Percentiles rank a stretch among this genome's conserved stretches.
Conservation (phyloP, 2,888 invertebrate genomes). For the Aspidiotus rigidus region DNA sequence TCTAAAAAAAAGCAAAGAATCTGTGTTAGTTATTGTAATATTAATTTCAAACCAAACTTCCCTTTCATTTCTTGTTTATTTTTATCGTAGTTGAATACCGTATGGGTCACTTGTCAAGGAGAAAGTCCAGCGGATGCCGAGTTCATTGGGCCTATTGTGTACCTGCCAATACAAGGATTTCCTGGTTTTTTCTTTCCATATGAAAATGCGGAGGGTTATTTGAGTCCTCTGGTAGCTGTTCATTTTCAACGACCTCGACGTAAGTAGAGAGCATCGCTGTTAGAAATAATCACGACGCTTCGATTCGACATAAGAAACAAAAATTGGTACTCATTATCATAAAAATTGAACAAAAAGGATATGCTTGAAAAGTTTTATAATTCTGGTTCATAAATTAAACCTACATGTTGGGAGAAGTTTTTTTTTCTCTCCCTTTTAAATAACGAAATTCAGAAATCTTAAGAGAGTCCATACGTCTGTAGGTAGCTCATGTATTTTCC, state of each 20-base stretch:
- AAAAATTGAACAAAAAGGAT: too few species aligned
- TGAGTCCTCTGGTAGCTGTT: slow-evolving; percentile 80
- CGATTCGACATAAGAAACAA: too few species aligned
- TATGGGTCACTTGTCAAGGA: slow-evolving; percentile 89
- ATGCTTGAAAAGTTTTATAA: neutral
- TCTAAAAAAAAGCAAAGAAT: neutral
- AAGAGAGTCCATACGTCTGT: too few species aligned
- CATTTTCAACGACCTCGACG: slow-evolving; percentile 71
- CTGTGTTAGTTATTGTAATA: too few species aligned
- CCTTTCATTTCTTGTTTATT: neutral
- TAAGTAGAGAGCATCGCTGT: slow-evolving; percentile 47
- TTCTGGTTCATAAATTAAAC: neutral
- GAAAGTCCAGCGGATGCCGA: slow-evolving; percentile 88
- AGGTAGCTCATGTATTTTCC: too few species aligned
- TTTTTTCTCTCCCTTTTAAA: too few species aligned
- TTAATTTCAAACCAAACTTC: too few species aligned
- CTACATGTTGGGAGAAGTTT: too few species aligned
- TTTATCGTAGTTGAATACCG: slow-evolving; percentile 50
- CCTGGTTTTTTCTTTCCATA: slow-evolving; percentile 86
- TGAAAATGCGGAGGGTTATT: slow-evolving; percentile 75
- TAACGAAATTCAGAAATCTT: too few species aligned
- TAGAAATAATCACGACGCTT: too few species aligned
- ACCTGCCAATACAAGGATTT: slow-evolving; percentile 72
- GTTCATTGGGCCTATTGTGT: slow-evolving; percentile 74
- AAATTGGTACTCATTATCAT: too few species aligned